Percentiles rank a stretch among this genome's conserved stretches.
Conservation (phyloP, 2,797 vertebrate species). For the Anableps anableps region DNA sequence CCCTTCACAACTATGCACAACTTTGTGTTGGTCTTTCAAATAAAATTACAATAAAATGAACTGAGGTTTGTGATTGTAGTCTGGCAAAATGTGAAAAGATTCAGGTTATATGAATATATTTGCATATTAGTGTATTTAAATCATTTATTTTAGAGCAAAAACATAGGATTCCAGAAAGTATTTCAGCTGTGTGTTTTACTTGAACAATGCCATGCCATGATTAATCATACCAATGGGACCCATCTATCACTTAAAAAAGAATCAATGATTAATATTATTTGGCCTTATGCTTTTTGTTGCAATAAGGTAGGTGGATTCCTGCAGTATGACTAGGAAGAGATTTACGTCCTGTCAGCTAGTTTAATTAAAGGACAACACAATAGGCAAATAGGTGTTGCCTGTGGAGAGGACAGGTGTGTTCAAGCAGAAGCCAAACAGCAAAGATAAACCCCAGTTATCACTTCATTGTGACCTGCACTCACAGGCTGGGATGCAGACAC, state of each 20-base stretch:
- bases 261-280: slow-evolving; percentile 7
- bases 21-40: not conserved
- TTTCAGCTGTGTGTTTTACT: not conserved
- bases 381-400: slow-evolving; percentile 32
- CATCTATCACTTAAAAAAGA: not conserved
- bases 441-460: slow-evolving; percentile 25
- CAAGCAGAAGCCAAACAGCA: slow-evolving; percentile 12
- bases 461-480: not conserved
- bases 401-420: slow-evolving; percentile 16
- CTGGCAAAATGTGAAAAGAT: not conserved
- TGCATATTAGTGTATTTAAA: not conserved
- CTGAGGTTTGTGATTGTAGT: not conserved
- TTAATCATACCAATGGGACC: not conserved
- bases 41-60: not conserved
- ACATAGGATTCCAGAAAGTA: not conserved
- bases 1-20: not conserved
- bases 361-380: slow-evolving; percentile 8
- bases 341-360: not conserved
- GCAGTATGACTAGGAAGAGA: not conserved
- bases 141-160: not conserved
- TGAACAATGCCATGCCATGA: not conserved
- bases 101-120: not conserved
- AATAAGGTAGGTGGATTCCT: not conserved
- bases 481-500: not conserved
- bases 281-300: not conserved